phyloP scores from a whole-genome alignment of 2,797 vertebrate species.

The Onychomys arenicola region DNA sequence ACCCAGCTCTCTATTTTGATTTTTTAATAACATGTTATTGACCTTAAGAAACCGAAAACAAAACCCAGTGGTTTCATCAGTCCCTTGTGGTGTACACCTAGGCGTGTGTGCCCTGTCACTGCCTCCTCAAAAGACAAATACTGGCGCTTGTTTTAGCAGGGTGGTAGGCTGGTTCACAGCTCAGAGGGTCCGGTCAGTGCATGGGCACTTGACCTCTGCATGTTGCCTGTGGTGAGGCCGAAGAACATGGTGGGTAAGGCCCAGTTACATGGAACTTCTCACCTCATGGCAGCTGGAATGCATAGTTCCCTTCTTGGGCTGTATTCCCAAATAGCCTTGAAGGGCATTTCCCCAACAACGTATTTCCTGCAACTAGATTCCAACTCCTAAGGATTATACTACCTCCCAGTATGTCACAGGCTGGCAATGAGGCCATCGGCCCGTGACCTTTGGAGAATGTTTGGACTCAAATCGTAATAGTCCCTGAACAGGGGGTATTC shows the following conservation, averaged over 20 bases:
- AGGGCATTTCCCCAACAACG: neutral
- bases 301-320: too few species aligned
- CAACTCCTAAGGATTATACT: neutral
- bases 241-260: neutral
- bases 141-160: neutral
- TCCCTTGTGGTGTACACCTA: neutral
- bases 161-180: neutral
- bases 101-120: neutral
- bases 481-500: neutral
- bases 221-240: neutral
- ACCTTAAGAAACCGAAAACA: neutral
- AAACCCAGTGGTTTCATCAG: neutral
- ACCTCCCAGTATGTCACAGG: neutral
- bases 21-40: neutral
- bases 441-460: too few species aligned
- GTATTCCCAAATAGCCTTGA: neutral
- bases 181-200: neutral
- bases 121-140: neutral
- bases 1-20: neutral
- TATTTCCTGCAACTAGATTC: too few species aligned
- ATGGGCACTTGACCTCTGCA: neutral
- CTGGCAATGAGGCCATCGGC: too few species aligned
- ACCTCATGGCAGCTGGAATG: neutral
- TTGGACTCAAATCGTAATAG: neutral
- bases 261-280: neutral